Conservation (phyloP, 2,113 vertebrate genomes). For the Ramphastos sulfuratus region DNA sequence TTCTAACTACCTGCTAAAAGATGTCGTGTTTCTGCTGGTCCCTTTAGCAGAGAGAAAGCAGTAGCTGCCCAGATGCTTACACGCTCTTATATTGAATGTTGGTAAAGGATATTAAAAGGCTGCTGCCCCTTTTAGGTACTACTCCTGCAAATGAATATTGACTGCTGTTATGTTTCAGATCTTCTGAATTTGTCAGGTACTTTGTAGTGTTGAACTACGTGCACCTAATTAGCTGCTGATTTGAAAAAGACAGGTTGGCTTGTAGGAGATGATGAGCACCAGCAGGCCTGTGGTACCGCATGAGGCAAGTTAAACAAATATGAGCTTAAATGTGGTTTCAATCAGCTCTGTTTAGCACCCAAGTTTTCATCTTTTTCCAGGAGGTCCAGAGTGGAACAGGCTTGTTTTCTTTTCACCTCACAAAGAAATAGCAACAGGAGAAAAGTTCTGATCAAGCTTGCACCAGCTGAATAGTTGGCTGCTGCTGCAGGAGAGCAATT, state of each 20-base stretch:
- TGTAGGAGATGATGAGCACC: not conserved
- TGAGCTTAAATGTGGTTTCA: not conserved
- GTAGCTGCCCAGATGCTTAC: not conserved
- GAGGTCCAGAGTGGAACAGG: not conserved
- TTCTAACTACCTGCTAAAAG: not conserved
- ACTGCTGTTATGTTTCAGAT: not conserved
- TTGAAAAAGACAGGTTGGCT: not conserved
- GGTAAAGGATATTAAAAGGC: not conserved
- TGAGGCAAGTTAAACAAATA: not conserved
- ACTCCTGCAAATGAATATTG: not conserved
- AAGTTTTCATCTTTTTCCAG: not conserved
- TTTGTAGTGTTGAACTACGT: not conserved
- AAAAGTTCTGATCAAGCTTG: not conserved
- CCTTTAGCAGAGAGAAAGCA: not conserved
- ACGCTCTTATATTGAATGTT: not conserved
- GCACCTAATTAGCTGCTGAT: not conserved
- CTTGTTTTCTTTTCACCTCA: not conserved
- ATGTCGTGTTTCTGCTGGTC: not conserved
- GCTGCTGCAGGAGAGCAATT: accelerated
- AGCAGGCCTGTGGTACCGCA: not conserved
- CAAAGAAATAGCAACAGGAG: not conserved
- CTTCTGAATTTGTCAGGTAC: not conserved
- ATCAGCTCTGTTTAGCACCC: not conserved
- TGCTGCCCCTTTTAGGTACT: not conserved
- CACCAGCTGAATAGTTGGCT: accelerated